These are phyloP conservation scores for Ivindomyrus marchei DNA, from an alignment of 2,113 vertebrate genomes.

Conservation along the genomic window DNA sequence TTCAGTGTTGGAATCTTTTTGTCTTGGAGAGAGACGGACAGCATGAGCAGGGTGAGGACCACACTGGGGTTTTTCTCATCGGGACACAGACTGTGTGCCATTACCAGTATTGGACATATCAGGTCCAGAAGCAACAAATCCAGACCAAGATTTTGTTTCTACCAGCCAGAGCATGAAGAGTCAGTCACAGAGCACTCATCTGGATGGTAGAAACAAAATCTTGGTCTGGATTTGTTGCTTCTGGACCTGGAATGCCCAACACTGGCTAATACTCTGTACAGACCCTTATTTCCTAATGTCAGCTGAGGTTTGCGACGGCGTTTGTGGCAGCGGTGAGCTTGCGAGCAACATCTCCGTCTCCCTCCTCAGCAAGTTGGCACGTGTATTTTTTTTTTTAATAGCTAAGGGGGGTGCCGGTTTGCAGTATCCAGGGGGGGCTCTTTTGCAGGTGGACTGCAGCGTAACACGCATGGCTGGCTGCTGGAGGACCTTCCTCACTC, in stretches of 20 bases:
- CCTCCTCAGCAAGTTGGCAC: background rate
- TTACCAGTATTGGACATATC: background rate
- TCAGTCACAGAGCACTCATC: too few species aligned
- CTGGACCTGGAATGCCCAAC: background rate
- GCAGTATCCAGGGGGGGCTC: background rate
- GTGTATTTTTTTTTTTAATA: background rate
- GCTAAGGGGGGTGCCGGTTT: background rate
- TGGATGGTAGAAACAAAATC: too few species aligned
- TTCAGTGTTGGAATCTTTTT: background rate
- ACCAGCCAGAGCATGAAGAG: too few species aligned
- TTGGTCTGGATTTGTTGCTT: too few species aligned
- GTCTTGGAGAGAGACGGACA: background rate
- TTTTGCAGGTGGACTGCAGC: background rate
- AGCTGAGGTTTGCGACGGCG: background rate
- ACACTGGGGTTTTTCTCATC: background rate
- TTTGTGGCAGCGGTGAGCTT: background rate
- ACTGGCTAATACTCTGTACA: background rate
- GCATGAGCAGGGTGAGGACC: background rate
- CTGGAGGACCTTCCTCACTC: background rate
- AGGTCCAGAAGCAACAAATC: background rate
- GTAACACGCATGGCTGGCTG: background rate
- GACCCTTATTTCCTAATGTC: background rate
- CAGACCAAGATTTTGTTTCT: too few species aligned
- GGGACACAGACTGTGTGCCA: background rate
- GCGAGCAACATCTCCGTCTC: background rate